Evolutionary conservation across 2,888 invertebrate species (phyloP), one percentile per base, ranked within the genome.

Genomic region (Pedicia rivosa): DNA sequence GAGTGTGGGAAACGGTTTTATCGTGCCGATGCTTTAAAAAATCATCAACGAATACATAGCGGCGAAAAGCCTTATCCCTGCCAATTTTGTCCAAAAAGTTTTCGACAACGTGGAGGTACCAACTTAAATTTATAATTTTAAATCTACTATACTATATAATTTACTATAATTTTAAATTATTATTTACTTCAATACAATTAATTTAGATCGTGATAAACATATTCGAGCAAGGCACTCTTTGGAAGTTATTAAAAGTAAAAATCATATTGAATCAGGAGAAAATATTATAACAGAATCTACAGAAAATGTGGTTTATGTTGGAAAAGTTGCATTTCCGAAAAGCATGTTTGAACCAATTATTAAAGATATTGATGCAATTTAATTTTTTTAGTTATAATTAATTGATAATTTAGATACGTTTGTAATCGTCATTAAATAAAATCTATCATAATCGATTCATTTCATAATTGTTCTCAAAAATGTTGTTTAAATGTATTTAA

Each of bases 1-100:
- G 70, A 72, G 41, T 74, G 74, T 42, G 66, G 68, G 4, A 73
- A 72, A 50, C 57, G 72, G 4, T 74, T 74, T 47, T 72, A 72
- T 46, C 63, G 74, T 19, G 72, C 74, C 0, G 73, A 73, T 49
- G 73, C 73, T 3, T 47, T 74, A 9, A 74, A 73, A 47, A 73
- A 73, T 48, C 68, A 68, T 43, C 66, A 68, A 39, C 63, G 73
- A 38, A 73, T 73, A 41, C 73, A 73, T 44, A 73, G 72, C 0
- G 68, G 70, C 26, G 69, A 70, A 44, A 62, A 68, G 37, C 70
- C 70, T 0, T 70, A 64, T 44, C 62, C 64, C 5, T 70, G 70
- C 39, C 55, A 59, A 3, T 65, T 64, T 36, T 70, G 70, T 46
- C 64, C 55, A 0, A 62, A 62, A 41, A 61, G 64, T 32, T 70